Conservation (phyloP, 2,797 vertebrate species). For the Urocyon cinereoargenteus region DNA sequence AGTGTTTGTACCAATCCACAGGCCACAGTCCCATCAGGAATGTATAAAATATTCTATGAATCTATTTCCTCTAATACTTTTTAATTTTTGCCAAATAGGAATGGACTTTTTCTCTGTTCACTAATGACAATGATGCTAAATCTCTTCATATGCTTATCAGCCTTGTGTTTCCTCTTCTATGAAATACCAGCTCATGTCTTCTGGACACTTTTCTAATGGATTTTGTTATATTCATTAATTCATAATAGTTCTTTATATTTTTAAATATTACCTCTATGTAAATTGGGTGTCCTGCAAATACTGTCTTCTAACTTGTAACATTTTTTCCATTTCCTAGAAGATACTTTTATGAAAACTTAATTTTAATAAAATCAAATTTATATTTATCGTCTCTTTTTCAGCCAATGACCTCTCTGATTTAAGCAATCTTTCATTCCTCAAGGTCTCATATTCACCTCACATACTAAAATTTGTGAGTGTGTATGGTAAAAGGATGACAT, state of each 20-base stretch:
- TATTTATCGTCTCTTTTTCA: background rate
- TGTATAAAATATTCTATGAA: background rate
- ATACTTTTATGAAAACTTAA: background rate
- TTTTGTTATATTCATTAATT: background rate
- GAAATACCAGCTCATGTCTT: background rate
- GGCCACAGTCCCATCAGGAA: background rate
- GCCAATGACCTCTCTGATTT: background rate
- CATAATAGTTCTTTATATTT: background rate
- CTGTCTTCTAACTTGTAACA: background rate
- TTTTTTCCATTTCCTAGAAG: background rate
- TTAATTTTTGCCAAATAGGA: background rate
- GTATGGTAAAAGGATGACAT: background rate
- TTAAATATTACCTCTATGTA: background rate
- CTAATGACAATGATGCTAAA: background rate
- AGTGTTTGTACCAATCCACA: background rate
- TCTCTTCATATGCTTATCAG: background rate
- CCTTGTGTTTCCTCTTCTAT: background rate
- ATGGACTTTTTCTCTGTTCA: background rate
- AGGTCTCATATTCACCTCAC: background rate
- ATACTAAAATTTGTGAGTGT: background rate
- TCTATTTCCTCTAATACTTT: background rate
- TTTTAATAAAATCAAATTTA: background rate
- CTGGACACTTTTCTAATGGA: background rate
- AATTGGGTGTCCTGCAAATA: background rate
- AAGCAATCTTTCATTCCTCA: background rate